phyloP scores from a whole-genome alignment of 2,888 invertebrate species.

The Rhorus exstirpatorius region DNA sequence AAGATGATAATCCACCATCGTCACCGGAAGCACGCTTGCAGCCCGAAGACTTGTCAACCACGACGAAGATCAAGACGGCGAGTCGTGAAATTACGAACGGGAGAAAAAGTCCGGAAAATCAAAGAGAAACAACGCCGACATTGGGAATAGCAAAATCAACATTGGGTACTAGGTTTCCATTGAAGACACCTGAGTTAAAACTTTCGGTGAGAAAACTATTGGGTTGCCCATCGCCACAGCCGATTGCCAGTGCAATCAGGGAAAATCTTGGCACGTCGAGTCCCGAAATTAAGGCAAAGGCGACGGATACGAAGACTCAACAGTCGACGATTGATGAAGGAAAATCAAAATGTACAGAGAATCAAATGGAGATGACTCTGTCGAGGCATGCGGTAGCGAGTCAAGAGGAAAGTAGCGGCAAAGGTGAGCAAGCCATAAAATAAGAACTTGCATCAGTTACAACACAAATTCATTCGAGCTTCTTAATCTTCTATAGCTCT shows the following conservation, averaged over 20 bases:
- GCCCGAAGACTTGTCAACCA: slow-evolving; percentile 82
- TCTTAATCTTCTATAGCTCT: neutral
- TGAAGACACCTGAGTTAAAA: slow-evolving; percentile 82
- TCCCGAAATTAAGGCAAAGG: slow-evolving; percentile 56
- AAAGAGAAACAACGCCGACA: slow-evolving; percentile 12
- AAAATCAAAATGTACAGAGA: slow-evolving; percentile 70
- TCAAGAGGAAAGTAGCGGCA: slow-evolving; percentile 59
- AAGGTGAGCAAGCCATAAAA: slow-evolving; percentile 65
- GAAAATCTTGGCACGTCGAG: slow-evolving; percentile 57
- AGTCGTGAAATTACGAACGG: slow-evolving; percentile 16
- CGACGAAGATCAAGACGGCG: slow-evolving; percentile 74
- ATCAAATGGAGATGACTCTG: slow-evolving; percentile 23
- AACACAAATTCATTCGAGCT: neutral
- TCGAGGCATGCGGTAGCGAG: slow-evolving; percentile 32
- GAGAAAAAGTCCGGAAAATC: slow-evolving; percentile 52
- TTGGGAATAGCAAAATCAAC: slow-evolving; percentile 22
- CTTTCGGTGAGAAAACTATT: slow-evolving; percentile 82
- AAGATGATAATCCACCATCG: slow-evolving; percentile 68
- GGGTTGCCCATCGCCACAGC: slow-evolving; percentile 82
- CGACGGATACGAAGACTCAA: slow-evolving; percentile 68
- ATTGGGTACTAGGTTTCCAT: slow-evolving; percentile 14
- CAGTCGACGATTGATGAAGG: slow-evolving; percentile 69
- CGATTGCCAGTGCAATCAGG: slow-evolving; percentile 67
- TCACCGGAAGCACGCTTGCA: slow-evolving; percentile 81
- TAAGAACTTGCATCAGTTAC: neutral